phyloP scores from a whole-genome alignment of 1,140 invertebrate genomes.

The Ooceraea biroi region DNA sequence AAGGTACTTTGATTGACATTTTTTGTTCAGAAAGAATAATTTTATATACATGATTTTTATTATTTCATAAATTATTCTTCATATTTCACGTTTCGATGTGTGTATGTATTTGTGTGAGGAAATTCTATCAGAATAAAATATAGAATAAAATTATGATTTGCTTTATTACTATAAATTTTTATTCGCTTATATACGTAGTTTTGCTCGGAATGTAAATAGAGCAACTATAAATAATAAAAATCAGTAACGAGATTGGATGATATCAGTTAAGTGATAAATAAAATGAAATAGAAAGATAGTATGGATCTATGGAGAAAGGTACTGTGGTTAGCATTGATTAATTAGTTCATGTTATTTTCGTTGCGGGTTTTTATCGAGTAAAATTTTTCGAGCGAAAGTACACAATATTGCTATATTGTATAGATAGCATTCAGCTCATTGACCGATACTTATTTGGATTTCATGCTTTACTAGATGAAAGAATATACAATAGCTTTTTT shows the following conservation, averaged over 20 bases:
- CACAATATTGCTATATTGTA: constrained; percentile 26
- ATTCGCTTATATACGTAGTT: neutral
- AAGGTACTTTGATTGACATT: neutral
- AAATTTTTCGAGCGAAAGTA: constrained; percentile 31
- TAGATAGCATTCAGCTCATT: constrained; percentile 13
- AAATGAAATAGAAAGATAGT: neutral
- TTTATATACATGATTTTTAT: neutral
- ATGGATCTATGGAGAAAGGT: neutral
- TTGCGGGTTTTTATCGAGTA: constrained; percentile 10
- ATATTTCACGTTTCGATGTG: neutral
- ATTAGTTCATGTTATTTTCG: constrained; percentile 27
- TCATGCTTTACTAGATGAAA: constrained; percentile 42
- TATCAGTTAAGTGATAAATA: constrained; percentile 8
- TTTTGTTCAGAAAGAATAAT: neutral
- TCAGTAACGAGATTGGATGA: constrained; percentile 14
- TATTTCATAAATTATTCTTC: neutral
- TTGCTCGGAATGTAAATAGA: neutral
- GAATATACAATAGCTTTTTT: constrained; percentile 24
- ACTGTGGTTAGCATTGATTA: constrained; percentile 12
- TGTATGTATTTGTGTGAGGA: too few relatives aligned
- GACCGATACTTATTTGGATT: constrained; percentile 38
- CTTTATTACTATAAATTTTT: constrained; percentile 10
- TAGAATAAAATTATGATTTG: neutral
- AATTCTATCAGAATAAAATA: too few relatives aligned
- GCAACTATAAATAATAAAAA: constrained; percentile 12